A percentile compares a stretch with the other conserved stretches of the same genome.
These are phyloP conservation scores for Delphinus delphis DNA, from an alignment of 2,113 vertebrate genomes.

Conservation along the genomic window DNA sequence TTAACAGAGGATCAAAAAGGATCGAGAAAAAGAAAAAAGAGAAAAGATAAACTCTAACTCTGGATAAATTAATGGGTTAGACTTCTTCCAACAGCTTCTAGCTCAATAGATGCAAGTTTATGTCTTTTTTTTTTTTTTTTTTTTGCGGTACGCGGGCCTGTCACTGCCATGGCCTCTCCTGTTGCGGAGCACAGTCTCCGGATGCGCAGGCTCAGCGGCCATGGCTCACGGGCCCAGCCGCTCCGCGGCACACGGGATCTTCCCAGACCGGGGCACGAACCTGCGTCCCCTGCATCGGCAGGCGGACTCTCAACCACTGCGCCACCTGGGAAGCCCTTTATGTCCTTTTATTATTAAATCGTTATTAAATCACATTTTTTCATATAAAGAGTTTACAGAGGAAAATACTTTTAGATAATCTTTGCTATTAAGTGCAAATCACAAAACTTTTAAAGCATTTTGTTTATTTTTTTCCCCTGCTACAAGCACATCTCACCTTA, in stretches of 20 bases:
- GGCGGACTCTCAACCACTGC: too few species aligned
- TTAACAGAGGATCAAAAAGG: not conserved
- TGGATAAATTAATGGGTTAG: not conserved
- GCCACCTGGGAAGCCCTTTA: not conserved
- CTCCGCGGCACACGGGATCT: too few species aligned
- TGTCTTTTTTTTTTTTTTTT: not conserved
- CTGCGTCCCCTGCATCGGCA: too few species aligned
- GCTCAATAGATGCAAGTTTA: not conserved
- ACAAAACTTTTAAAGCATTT: not conserved
- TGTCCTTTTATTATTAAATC: not conserved
- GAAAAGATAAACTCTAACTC: not conserved
- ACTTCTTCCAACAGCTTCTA: not conserved
- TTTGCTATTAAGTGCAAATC: not conserved
- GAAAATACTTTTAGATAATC: not conserved
- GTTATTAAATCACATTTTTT: not conserved
- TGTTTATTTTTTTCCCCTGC: not conserved
- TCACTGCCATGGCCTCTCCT: too few species aligned
- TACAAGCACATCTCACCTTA: fast-evolving
- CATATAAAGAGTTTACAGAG: not conserved
- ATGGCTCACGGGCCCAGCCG: too few species aligned
- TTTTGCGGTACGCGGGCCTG: too few species aligned
- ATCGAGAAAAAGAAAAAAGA: not conserved
- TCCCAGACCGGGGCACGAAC: too few species aligned
- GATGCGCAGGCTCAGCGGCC: too few species aligned
- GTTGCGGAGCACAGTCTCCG: too few species aligned